These are phyloP conservation scores for Kobus ellipsiprymnus DNA, from an alignment of 2,113 vertebrate species.

Conservation along the genomic window DNA sequence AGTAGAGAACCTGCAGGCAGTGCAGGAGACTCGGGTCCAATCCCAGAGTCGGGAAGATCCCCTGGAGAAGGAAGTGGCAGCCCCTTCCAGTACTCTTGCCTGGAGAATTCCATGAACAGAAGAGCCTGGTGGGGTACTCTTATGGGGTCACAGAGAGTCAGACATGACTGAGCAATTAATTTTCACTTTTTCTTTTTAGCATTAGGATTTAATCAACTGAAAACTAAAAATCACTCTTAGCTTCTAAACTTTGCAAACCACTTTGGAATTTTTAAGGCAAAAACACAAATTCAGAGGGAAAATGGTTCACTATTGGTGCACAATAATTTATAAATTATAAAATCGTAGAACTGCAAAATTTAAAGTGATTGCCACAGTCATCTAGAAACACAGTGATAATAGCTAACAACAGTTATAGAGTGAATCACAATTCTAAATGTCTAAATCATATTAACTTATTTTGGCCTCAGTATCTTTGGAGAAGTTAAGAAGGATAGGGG, in stretches of 20 bases:
- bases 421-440: neutral
- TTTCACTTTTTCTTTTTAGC: neutral
- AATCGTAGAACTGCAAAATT: neutral
- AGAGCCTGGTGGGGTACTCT: neutral
- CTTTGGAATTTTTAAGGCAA: neutral
- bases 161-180: neutral
- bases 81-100: neutral
- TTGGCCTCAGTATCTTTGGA: neutral
- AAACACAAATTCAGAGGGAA: neutral
- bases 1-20: neutral
- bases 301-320: neutral
- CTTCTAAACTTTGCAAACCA: neutral
- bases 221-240: neutral
- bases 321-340: neutral
- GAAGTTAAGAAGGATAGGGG: neutral
- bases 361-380: neutral
- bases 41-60: neutral
- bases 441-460: neutral
- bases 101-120: neutral
- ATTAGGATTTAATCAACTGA: neutral
- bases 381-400: neutral
- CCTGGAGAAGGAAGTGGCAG: neutral
- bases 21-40: neutral
- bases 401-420: neutral
- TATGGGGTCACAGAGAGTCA: neutral